Evolutionary conservation across 2,888 invertebrate species (phyloP), one percentile per base, ranked within the genome.

Genomic region (Yponomeuta plumbellus): DNA sequence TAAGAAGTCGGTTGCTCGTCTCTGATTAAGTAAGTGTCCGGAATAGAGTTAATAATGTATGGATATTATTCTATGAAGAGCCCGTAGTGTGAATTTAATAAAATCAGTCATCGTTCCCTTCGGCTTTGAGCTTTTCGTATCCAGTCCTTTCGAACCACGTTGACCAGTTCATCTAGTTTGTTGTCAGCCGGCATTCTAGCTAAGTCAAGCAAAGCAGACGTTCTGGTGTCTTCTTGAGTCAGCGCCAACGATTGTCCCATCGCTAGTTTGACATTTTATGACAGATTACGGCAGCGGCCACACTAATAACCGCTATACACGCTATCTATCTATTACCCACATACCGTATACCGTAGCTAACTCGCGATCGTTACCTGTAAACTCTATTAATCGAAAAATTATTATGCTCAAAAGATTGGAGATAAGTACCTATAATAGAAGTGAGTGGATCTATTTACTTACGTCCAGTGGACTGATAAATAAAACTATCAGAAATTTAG

Each of bases 241-340:
- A 17, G 4, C 34, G 34, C 34, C 34, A 8, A 52, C 44, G 17
- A 17, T 17, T 80, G 78, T 74, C 63, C 40, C 21, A 40, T 77
- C 78, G 76, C 76, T 76, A 73, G 76, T 77, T 80, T 87, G 86
- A 87, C 88, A 87, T 87, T 65, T 88, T 89, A 87, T 88, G 84
- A 87, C 86, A 86, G 86, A 88, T 88, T 88, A 86, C 80, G 79
- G 84, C 78, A 80, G 80, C 80, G 77, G 79, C 77, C 78, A 80
- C 80, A 83, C 80, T 87, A 88, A 87, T 87, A 86, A 85, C 83
- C 77, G 72, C 70, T 69, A 72, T 77, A 75, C 89, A 88, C 88
- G 89, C 88, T 80, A 88, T 87, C 81, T 86, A 83, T 85, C 84
- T 88, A 88, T 88, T 88, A 88, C 76, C 75, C 44, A 52, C 44